phyloP scores from a whole-genome alignment of 2,888 invertebrate genomes.

The Scaptodrosophila latifasciaeformis region DNA sequence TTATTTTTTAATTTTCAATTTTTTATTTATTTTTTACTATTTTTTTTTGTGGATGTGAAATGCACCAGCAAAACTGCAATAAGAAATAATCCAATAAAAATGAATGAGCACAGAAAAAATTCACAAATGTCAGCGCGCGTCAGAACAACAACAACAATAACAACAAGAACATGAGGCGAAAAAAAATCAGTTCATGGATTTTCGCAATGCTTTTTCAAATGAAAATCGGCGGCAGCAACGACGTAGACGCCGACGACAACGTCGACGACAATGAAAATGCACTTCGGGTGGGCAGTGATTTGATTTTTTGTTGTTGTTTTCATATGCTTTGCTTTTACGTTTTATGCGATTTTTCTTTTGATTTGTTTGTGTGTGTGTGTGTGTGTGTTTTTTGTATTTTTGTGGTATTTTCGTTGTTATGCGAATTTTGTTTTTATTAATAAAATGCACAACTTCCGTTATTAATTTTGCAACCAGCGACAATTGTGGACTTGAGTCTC shows the following conservation, averaged over 20 bases:
- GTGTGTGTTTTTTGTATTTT: too few species aligned
- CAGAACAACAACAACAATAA: too few species aligned
- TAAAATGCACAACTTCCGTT: conserved; percentile 74
- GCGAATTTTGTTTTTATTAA: conserved; percentile 63
- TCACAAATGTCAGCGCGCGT: too few species aligned
- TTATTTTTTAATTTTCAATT: too few species aligned
- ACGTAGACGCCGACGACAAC: background rate
- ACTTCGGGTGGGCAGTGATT: background rate
- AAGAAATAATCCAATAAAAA: too few species aligned
- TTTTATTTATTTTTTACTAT: background rate
- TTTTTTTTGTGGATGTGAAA: background rate
- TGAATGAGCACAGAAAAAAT: too few species aligned
- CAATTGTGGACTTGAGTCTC: conserved; percentile 53
- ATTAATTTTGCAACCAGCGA: conserved; percentile 69
- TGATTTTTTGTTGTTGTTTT: conserved; percentile 1
- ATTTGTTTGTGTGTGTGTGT: too few species aligned
- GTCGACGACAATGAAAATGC: conserved; percentile 1
- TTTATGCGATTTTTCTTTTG: conserved; percentile 9
- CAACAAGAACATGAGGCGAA: too few species aligned
- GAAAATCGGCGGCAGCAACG: background rate
- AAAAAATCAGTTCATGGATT: conserved; percentile 1
- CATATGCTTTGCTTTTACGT: too few species aligned
- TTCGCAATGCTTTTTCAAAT: background rate
- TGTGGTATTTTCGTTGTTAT: conserved; percentile 17
- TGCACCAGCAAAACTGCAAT: background rate